Evolutionary conservation across 2,113 vertebrate species (phyloP).

Genomic region (Acinonyx jubatus): DNA sequence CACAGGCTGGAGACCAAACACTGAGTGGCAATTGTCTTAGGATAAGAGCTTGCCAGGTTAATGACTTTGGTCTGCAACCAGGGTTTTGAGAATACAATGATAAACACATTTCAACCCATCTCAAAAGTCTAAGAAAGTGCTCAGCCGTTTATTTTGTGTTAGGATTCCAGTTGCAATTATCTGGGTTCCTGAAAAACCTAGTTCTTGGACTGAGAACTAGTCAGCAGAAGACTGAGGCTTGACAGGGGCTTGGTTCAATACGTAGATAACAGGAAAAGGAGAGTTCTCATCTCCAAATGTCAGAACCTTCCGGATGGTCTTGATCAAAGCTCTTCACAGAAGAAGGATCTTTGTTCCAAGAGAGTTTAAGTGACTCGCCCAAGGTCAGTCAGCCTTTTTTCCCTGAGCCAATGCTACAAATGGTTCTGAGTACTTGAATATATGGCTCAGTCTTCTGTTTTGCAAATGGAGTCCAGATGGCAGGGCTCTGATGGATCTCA

Average conservation of each 20-base stretch:
- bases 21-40: background rate
- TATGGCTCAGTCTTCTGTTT: constrained; percentile 21
- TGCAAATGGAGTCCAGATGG: background rate
- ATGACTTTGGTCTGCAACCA: background rate
- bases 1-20: background rate
- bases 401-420: background rate
- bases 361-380: background rate
- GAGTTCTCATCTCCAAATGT: background rate
- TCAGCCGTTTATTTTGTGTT: background rate
- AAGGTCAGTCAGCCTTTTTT: background rate
- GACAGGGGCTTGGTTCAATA: background rate
- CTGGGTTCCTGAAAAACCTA: background rate
- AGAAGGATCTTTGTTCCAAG: background rate
- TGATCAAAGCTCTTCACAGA: background rate
- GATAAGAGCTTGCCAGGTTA: background rate
- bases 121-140: background rate
- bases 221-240: background rate
- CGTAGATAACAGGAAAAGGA: background rate
- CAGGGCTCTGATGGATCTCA: background rate
- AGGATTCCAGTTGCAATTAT: background rate
- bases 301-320: background rate
- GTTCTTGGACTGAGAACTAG: background rate
- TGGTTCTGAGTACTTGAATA: background rate
- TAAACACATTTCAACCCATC: background rate
- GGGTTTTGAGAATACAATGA: background rate